Evolutionary conservation across 2,888 invertebrate genomes (phyloP), one percentile per base, ranked within the genome.

Genomic region (Ophioninae sp.): DNA sequence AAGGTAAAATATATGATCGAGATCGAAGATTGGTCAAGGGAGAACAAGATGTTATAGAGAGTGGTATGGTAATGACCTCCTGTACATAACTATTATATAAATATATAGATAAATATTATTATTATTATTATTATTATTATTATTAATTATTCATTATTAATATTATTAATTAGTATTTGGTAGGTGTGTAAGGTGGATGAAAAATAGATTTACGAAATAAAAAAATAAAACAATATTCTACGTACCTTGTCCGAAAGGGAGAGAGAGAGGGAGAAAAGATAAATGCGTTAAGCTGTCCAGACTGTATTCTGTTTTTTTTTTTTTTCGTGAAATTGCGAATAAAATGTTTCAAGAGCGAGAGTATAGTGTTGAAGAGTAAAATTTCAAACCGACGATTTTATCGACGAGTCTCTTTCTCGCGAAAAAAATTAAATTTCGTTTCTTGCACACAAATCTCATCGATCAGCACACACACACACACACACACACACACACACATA

Each of bases 71-170:
- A 87, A 90, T 86, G 85, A 90, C 89, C 89, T 90, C 89, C 88
- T 91, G 91, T 91, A 91, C 83, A 91, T 91, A 91, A 88, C 87
- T 90, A 91, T 91, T 91, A 90, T 90, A 91, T 88, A 90, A 88
- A 90, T 88, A 89, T 88, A 89, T 88, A 88, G 84, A 86, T 87
- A 88, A 87, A 83, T 86, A 85, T 79, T 82, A 85, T 84, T 83
- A 87, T 86, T 85, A 90, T 88, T 89, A 90, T 88, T 88, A 90
- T 87, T 89, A 89, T 88, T 88, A 90, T 89, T 69, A 71, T 90
- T 90, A 88, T 87, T 87, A 86, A 82, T 82, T 82, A 82, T 87
- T 88, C 84, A 81, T 83, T 85, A 85, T 82, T 79, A 80, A 72
- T 79, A 81, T 76, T 81, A 88, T 88, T 87, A 86, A 90, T 89